Evolutionary conservation across 2,888 invertebrate species (phyloP).

Genomic region (Minunthozetes semirufus): DNA sequence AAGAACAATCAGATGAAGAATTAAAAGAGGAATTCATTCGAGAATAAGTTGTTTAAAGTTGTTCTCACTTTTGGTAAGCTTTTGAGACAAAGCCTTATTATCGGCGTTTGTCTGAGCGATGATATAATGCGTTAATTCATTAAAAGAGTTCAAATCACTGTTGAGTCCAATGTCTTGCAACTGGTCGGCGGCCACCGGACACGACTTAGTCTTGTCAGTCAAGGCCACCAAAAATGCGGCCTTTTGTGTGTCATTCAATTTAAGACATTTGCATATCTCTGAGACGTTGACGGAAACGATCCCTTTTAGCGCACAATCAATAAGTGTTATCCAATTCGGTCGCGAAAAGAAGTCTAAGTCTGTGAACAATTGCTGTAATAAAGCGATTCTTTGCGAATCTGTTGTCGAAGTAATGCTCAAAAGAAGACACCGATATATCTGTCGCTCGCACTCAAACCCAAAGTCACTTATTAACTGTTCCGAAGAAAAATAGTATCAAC

Average conservation of each 20-base stretch:
- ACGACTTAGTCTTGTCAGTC: slow-evolving; percentile 20
- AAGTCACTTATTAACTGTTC: slow-evolving; percentile 29
- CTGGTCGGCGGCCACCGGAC: background rate
- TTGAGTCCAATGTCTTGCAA: slow-evolving; percentile 16
- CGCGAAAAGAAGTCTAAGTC: slow-evolving; percentile 30
- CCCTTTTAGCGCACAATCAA: slow-evolving; percentile 24
- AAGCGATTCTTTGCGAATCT: background rate
- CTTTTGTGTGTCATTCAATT: slow-evolving; percentile 31
- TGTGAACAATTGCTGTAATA: slow-evolving; percentile 31
- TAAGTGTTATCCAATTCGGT: slow-evolving; percentile 31
- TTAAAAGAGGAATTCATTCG: background rate
- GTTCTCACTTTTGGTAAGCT: slow-evolving; percentile 6
- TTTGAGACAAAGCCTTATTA: slow-evolving; percentile 14
- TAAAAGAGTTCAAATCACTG: slow-evolving; percentile 25
- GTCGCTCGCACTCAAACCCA: slow-evolving; percentile 35
- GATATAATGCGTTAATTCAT: slow-evolving; percentile 31
- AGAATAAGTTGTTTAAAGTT: background rate
- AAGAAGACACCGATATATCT: slow-evolving; percentile 31
- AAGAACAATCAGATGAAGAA: background rate
- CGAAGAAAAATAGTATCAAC: background rate
- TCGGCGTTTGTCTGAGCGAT: slow-evolving; percentile 10
- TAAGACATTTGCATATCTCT: slow-evolving; percentile 31
- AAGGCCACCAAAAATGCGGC: slow-evolving; percentile 25
- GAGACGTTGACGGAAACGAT: slow-evolving; percentile 8
- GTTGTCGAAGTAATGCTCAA: background rate